Evolutionary conservation across 2,113 vertebrate species (phyloP).

Genomic region (Tyto alba): DNA sequence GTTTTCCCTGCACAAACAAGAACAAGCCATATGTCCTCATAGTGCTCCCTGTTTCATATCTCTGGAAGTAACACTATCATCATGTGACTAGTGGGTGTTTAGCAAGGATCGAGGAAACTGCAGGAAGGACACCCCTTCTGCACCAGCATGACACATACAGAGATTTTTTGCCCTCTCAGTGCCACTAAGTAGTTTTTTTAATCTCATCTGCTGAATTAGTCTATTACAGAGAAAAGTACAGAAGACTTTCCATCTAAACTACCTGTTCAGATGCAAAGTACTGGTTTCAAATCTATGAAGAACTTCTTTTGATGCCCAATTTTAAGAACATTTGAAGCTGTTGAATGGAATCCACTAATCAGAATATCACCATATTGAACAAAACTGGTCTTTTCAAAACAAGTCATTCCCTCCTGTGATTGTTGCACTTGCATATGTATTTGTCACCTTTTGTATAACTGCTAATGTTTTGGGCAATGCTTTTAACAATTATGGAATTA

Average conservation of each 20-base stretch:
- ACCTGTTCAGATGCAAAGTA: background rate
- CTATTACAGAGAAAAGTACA: background rate
- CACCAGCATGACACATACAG: background rate
- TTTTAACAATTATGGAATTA: background rate
- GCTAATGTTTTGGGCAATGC: background rate
- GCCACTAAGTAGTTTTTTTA: background rate
- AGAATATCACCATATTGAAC: background rate
- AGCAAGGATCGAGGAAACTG: background rate
- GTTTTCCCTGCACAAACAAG: background rate
- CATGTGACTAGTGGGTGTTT: background rate
- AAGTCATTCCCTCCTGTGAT: background rate
- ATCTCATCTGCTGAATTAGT: background rate
- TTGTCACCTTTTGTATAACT: background rate
- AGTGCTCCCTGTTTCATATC: background rate
- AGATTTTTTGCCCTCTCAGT: background rate
- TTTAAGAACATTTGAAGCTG: background rate
- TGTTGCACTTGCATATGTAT: background rate
- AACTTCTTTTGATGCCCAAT: background rate
- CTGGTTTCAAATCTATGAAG: background rate
- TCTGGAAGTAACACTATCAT: background rate
- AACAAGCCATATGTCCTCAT: background rate
- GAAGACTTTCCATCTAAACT: background rate
- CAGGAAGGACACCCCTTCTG: background rate
- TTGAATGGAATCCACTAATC: background rate
- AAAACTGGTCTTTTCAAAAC: background rate